These are phyloP conservation scores for Pogonomyrmex californicus DNA, from an alignment of 1,140 invertebrate species.

Conservation along the genomic window DNA sequence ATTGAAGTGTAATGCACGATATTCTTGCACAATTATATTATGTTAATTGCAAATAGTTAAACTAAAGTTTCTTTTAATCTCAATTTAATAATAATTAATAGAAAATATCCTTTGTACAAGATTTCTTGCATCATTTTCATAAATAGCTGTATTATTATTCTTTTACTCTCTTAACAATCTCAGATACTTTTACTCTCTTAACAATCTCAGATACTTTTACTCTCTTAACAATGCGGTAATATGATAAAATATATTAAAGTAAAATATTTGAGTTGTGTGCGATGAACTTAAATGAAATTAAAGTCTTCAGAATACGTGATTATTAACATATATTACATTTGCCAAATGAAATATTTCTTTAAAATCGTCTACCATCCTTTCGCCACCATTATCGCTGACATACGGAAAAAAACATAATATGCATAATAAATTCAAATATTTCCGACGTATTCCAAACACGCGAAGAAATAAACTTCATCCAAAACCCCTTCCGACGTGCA, in stretches of 20 bases:
- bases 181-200: no score
- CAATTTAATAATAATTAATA: not conserved
- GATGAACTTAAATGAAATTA: conserved; percentile 8
- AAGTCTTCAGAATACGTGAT: not conserved
- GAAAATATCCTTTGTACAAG: not conserved
- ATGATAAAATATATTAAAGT: not conserved
- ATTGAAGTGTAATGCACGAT: not conserved
- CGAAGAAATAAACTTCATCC: conserved; percentile 64
- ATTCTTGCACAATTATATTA: not conserved
- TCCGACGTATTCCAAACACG: conserved; percentile 22
- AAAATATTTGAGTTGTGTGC: not conserved
- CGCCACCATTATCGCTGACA: conserved; percentile 13
- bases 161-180: not conserved
- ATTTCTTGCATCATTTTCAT: not conserved
- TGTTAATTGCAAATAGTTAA: conserved; percentile 27
- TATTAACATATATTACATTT: not conserved
- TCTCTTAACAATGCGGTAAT: not conserved
- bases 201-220: no score
- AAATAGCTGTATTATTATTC: conserved; percentile 3
- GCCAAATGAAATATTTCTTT: not conserved
- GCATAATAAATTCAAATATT: conserved; percentile 64
- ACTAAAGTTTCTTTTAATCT: not conserved
- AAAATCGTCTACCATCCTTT: not conserved
- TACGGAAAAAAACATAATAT: conserved; percentile 29
- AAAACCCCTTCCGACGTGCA: conserved; percentile 47